Evolutionary conservation across 2,113 vertebrate genomes (phyloP).

Genomic region (Urocolius indicus): DNA sequence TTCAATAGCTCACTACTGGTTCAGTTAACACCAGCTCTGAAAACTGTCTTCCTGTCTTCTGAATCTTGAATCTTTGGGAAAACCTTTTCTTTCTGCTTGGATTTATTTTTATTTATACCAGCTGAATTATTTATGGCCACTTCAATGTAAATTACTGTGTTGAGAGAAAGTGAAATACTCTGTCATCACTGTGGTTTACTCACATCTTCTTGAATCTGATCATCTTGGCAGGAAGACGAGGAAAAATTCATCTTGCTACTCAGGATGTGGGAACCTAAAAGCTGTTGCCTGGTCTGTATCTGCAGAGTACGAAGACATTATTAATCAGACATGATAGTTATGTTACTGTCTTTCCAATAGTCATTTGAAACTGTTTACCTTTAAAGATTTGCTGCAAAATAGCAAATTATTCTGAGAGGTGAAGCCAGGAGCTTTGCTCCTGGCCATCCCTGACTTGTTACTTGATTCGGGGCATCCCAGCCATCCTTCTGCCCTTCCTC

Average conservation of each 20-base stretch:
- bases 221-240: neutral
- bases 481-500: neutral
- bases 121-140: slow-evolving; percentile 38
- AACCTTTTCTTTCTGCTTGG: slow-evolving; percentile 1
- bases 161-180: slow-evolving; percentile 7
- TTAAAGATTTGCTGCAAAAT: neutral
- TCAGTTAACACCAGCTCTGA: slow-evolving; percentile 58
- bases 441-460: neutral
- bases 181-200: neutral
- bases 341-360: neutral
- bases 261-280: neutral
- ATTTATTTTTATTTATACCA: slow-evolving; percentile 23
- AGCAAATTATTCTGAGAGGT: neutral
- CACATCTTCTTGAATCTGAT: neutral
- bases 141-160: slow-evolving; percentile 4
- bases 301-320: neutral
- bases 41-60: slow-evolving; percentile 16
- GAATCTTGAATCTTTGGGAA: slow-evolving; percentile 11
- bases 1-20: slow-evolving; percentile 44
- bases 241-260: neutral
- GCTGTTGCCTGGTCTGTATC: neutral
- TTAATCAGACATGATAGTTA: neutral
- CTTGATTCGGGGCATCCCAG: neutral
- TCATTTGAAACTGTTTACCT: neutral
- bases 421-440: neutral